These are phyloP conservation scores for Andrena haemorrhoa DNA, from an alignment of 2,888 invertebrate genomes.

Conservation along the genomic window DNA sequence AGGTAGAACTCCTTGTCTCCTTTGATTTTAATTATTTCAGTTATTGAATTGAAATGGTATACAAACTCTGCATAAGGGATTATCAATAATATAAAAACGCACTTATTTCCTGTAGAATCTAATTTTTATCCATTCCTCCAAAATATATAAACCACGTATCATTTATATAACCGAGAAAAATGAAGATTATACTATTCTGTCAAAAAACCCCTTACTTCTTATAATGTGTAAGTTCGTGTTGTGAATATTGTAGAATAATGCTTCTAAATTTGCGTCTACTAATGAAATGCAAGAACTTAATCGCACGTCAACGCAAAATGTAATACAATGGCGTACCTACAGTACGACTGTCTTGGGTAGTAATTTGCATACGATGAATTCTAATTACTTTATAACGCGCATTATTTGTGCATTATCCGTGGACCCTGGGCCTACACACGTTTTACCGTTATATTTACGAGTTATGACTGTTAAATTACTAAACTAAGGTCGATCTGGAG, in stretches of 20 bases:
- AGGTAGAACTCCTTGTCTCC: no score
- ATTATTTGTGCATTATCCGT: neutral
- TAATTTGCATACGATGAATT: constrained; percentile 40
- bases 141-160: no score
- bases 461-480: neutral
- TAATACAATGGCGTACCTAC: neutral
- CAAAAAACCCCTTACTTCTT: neutral
- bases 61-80: no score
- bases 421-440: neutral
- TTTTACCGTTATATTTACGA: neutral
- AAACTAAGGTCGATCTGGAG: no score
- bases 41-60: no score
- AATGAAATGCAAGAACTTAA: neutral
- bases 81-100: no score
- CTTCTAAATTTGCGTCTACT: neutral
- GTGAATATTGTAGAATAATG: neutral
- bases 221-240: neutral
- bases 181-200: neutral
- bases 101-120: no score
- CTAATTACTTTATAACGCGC: constrained; percentile 9
- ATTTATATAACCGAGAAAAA: neutral
- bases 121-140: no score
- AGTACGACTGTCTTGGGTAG: constrained; percentile 10
- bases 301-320: neutral
- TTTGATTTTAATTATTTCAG: no score